These are phyloP conservation scores for Furcula furcula DNA, from an alignment of 2,888 invertebrate species.

Conservation along the genomic window DNA sequence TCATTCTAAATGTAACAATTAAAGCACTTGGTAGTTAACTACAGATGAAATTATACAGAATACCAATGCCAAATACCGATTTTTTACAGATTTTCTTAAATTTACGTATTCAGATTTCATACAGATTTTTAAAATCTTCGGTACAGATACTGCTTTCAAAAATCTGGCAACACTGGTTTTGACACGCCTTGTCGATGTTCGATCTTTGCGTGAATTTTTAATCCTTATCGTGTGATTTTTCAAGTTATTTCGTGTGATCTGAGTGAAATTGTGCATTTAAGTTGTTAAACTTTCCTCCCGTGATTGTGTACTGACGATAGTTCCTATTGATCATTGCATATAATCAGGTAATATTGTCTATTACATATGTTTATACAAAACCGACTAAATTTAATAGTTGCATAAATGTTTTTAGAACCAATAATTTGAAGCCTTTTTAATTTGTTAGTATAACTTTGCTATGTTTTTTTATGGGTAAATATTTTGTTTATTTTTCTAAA, in stretches of 20 bases:
- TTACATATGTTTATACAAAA: conserved; percentile 20
- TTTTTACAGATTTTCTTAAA: too few relatives aligned
- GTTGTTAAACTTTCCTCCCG: conserved; percentile 1
- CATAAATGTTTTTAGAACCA: too few relatives aligned
- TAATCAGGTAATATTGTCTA: conserved; percentile 19
- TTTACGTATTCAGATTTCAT: too few relatives aligned
- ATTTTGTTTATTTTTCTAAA: conserved; percentile 3
- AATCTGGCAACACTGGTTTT: too few relatives aligned
- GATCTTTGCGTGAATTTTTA: conserved; percentile 7
- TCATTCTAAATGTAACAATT: too few relatives aligned
- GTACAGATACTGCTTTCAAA: too few relatives aligned
- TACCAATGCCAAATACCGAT: too few relatives aligned
- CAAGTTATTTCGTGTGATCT: conserved; percentile 10
- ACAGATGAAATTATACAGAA: too few relatives aligned
- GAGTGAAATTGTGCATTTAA: conserved; percentile 15
- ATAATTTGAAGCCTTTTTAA: neutral
- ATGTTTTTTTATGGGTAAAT: conserved; percentile 11
- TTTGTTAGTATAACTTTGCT: neutral
- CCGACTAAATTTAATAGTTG: conserved; percentile 6
- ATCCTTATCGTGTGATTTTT: conserved; percentile 9
- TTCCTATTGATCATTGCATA: conserved; percentile 7
- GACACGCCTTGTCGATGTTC: conserved; percentile 23
- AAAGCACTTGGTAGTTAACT: too few relatives aligned
- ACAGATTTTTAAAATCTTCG: too few relatives aligned
- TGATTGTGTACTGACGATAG: conserved; percentile 6